Evolutionary conservation across 30 jellyfish, hydroid and myxozoan species (phyloP).

Genomic region (Turritopsis rubra): DNA sequence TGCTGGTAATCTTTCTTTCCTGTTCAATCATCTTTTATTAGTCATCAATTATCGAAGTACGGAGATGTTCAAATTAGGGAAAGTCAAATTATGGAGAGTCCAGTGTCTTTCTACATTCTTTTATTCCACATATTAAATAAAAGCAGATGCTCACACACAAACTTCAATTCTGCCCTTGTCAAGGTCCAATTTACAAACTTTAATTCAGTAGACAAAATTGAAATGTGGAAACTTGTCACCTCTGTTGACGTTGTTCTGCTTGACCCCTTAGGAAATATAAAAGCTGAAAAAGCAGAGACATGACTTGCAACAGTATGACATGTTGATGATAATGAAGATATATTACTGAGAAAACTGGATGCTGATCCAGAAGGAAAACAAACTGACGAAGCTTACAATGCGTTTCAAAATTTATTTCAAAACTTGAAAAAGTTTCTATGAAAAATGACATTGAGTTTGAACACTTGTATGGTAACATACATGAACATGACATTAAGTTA

Average conservation of each 20-base stretch:
- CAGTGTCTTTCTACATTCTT: too few relatives aligned
- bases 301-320: background rate
- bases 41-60: too few relatives aligned
- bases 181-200: too few relatives aligned
- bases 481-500: constrained; percentile 20
- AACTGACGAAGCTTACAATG: background rate
- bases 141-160: too few relatives aligned
- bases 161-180: too few relatives aligned
- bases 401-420: background rate
- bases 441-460: constrained; percentile 3
- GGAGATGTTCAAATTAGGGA: too few relatives aligned
- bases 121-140: too few relatives aligned
- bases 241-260: background rate
- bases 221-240: constrained; percentile 4
- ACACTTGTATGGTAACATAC: constrained; percentile 4
- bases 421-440: background rate
- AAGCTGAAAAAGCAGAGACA: constrained; percentile 1
- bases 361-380: background rate
- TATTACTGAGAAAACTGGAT: background rate
- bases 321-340: background rate
- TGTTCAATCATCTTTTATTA: too few relatives aligned
- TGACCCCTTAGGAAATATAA: background rate
- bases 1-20: too few relatives aligned
- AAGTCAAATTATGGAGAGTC: too few relatives aligned
- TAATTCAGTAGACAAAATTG: background rate